Base-by-base conservation (phyloP, 1,140 invertebrate species). In the Drosophila busckii region DNA sequence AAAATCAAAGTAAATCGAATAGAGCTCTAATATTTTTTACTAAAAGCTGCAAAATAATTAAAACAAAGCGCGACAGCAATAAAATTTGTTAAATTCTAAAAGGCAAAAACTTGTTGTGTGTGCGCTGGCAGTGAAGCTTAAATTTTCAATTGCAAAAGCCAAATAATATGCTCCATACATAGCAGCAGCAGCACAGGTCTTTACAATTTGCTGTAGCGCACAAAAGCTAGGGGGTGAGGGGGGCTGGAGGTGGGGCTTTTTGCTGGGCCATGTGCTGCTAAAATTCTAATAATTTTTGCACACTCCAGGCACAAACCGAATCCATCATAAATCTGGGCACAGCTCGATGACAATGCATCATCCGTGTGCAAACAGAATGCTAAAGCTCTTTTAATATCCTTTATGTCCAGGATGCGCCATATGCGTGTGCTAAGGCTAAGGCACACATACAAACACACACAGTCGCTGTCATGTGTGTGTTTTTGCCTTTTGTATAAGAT, bases 241-340 rank as follows among this genome's bases (percentile, higher is more conserved):
- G 46, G 35, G 29, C 59, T 54, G 52, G 46, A n/a, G n/a, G n/a
- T n/a, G n/a, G n/a, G n/a, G n/a, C n/a, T n/a, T n/a, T n/a, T n/a
- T n/a, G n/a, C n/a, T n/a, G n/a, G n/a, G n/a, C n/a, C n/a, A n/a
- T n/a, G n/a, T n/a, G n/a, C n/a, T n/a, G n/a, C n/a, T 54, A 58
- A 73, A 78, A 80, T 80, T 78, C 73, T 78, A 78, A 76, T 76
- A 78, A 80, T 80, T 73, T 78, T 73, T 82, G 69, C 75, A 75
- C 64, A 66, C 75, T 80, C 75, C 75, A 80, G 73, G 75, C 73
- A 82, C 69, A 80, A 80, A 80, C 73, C 75, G 75, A 82, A 83
- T 86, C 80, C 84, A 80, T 85, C 70, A 85, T 85, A 85, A 85
- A 85, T 85, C 84, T 85, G 82, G 82, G 83, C 60, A 70, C 76